Evolutionary conservation across 2,888 invertebrate species (phyloP).

Genomic region (Caradrina kadenii): DNA sequence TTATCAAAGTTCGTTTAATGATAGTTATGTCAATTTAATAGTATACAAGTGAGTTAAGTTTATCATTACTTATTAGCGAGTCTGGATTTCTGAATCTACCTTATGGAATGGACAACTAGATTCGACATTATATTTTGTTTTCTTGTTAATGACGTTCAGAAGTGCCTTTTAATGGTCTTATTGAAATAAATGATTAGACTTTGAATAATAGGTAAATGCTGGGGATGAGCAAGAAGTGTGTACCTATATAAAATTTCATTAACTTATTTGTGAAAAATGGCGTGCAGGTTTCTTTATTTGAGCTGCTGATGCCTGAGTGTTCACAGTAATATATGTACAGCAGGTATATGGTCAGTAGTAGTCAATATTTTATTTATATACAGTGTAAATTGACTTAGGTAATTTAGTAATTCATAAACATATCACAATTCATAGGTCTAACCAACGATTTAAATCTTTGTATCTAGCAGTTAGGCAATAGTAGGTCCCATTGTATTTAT

Average conservation of each 20-base stretch:
- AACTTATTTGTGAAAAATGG: neutral
- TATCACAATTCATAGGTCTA: slow-evolving; percentile 77
- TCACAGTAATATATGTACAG: slow-evolving; percentile 49
- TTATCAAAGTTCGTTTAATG: neutral
- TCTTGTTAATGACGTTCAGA: too few relatives aligned
- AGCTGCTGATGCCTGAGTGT: slow-evolving; percentile 4
- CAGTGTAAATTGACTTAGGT: slow-evolving; percentile 71
- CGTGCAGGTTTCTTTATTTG: neutral
- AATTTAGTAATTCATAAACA: slow-evolving; percentile 70
- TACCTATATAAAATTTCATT: too few relatives aligned
- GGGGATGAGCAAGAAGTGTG: too few relatives aligned
- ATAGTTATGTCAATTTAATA: neutral
- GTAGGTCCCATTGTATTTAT: slow-evolving; percentile 82
- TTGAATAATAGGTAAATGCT: too few relatives aligned
- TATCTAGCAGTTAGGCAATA: slow-evolving; percentile 81
- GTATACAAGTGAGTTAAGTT: neutral
- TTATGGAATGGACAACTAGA: too few relatives aligned
- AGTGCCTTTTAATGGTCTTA: too few relatives aligned
- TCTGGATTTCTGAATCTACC: too few relatives aligned
- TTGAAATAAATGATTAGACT: too few relatives aligned
- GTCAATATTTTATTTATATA: slow-evolving; percentile 60
- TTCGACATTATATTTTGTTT: too few relatives aligned
- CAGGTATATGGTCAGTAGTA: slow-evolving; percentile 44
- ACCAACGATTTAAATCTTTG: slow-evolving; percentile 40
- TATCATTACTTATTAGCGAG: too few relatives aligned